phyloP scores from a whole-genome alignment of 2,888 invertebrate genomes.

The Pandemis corylana region DNA sequence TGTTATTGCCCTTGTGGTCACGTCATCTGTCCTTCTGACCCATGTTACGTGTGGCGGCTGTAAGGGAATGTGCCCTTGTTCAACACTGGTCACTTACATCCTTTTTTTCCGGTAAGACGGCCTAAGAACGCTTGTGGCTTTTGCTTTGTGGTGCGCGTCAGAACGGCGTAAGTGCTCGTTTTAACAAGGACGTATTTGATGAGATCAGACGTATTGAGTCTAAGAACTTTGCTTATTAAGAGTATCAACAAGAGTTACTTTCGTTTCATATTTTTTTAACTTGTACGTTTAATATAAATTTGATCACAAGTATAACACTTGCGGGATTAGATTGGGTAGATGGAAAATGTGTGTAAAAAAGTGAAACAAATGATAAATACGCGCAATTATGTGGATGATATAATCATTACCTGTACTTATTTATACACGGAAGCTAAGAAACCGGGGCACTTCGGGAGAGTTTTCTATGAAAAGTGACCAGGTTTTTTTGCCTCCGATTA shows the following conservation, averaged over 20 bases:
- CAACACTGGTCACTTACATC: slow-evolving; percentile 16
- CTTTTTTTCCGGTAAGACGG: neutral
- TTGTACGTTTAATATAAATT: neutral
- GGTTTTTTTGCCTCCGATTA: too few species aligned
- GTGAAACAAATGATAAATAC: too few species aligned
- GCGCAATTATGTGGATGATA: too few species aligned
- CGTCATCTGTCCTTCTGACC: slow-evolving; percentile 68
- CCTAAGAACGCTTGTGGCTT: neutral
- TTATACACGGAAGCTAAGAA: too few species aligned
- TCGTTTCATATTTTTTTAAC: neutral
- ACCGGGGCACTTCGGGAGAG: too few species aligned
- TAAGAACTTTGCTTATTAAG: slow-evolving; percentile 19
- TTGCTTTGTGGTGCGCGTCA: neutral
- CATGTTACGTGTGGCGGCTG: slow-evolving; percentile 56
- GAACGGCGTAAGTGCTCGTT: slow-evolving; percentile 1
- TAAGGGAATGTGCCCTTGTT: slow-evolving; percentile 14
- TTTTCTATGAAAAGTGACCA: too few species aligned
- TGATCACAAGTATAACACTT: neutral
- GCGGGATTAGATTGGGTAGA: too few species aligned
- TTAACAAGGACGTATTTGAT: slow-evolving; percentile 10
- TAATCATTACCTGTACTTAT: too few species aligned
- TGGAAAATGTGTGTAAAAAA: too few species aligned
- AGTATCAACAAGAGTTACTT: slow-evolving; percentile 20
- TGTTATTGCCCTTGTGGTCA: slow-evolving; percentile 62
- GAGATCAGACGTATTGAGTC: neutral